Evolutionary conservation across 1,140 invertebrate genomes (phyloP).

Genomic region (Bombus breviceps): DNA sequence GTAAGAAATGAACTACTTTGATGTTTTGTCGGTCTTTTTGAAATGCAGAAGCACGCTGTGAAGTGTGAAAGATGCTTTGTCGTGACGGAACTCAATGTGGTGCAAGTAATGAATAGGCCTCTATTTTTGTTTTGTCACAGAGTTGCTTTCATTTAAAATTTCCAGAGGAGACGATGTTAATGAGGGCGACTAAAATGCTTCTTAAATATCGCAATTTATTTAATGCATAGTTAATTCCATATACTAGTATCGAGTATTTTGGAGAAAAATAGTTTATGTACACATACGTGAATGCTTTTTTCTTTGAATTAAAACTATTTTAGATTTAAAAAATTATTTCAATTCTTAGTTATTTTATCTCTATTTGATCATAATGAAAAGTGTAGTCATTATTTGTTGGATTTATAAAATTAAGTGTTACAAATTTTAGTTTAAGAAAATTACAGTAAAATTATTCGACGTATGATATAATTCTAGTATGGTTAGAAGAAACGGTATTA

Average conservation of each 20-base stretch:
- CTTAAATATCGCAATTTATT: neutral
- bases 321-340: too few relatives aligned
- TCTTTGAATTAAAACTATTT: too few relatives aligned
- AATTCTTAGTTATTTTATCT: too few relatives aligned
- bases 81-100: neutral
- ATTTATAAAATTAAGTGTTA: too few relatives aligned
- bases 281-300: too few relatives aligned
- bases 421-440: too few relatives aligned
- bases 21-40: neutral
- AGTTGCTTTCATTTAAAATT: neutral
- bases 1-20: slow-evolving; percentile 57
- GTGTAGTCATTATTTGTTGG: too few relatives aligned
- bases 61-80: neutral
- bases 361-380: too few relatives aligned
- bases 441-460: too few relatives aligned
- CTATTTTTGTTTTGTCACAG: neutral
- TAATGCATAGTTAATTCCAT: neutral
- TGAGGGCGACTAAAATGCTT: neutral
- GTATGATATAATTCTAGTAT: too few relatives aligned
- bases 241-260: neutral
- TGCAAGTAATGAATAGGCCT: neutral
- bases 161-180: neutral
- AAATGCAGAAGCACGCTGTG: neutral
- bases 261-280: too few relatives aligned
- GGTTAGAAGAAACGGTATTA: too few relatives aligned